Evolutionary conservation across 2,888 invertebrate species (phyloP).

Genomic region (Meteorus colon): DNA sequence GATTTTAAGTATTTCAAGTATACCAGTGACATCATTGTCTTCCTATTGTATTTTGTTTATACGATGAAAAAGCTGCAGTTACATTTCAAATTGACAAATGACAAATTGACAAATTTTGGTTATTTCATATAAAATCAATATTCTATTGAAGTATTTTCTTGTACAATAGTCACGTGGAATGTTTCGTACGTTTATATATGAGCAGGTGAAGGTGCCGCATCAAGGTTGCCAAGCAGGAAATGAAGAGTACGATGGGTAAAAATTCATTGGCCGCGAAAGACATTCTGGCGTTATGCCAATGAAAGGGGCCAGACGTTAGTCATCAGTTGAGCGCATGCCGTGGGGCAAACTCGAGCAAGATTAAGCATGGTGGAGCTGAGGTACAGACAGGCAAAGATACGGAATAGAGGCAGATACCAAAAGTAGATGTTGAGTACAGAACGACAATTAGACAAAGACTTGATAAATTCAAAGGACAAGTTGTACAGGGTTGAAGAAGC

Average conservation of each 20-base stretch:
- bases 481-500: neutral
- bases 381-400: slow-evolving; percentile 7
- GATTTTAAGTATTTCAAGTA: slow-evolving; percentile 10
- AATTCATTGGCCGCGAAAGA: slow-evolving; percentile 41
- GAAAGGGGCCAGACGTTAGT: slow-evolving; percentile 57
- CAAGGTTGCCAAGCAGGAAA: slow-evolving; percentile 54
- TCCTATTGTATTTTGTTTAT: too few relatives aligned
- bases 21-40: neutral
- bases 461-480: neutral
- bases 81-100: too few relatives aligned
- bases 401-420: slow-evolving; percentile 14
- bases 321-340: slow-evolving; percentile 48
- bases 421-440: neutral
- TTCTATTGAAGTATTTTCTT: neutral
- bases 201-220: slow-evolving; percentile 46
- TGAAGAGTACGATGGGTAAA: slow-evolving; percentile 36
- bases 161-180: neutral
- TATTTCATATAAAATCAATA: neutral
- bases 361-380: slow-evolving; percentile 8
- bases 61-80: too few relatives aligned
- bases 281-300: slow-evolving; percentile 57
- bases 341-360: slow-evolving; percentile 26
- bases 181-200: slow-evolving; percentile 4
- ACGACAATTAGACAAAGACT: neutral
- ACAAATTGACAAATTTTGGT: too few relatives aligned